Conservation (phyloP, 2,888 invertebrate genomes). For the Tenthredo distinguenda region DNA sequence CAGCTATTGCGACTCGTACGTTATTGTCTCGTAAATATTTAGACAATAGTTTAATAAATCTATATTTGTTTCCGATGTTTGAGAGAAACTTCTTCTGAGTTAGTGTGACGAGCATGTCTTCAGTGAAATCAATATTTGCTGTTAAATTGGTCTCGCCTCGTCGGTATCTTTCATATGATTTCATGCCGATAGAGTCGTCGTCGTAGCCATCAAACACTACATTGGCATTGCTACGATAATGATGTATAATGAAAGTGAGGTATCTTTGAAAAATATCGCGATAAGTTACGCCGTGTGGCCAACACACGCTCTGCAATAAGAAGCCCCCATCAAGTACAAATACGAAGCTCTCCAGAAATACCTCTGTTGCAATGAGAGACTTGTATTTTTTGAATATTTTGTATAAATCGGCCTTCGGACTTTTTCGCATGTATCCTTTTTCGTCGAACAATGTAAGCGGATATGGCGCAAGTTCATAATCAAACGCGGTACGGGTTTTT, state of each 20-base stretch:
- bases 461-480: slow-evolving; percentile 35
- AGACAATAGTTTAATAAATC: slow-evolving; percentile 57
- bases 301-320: slow-evolving; percentile 55
- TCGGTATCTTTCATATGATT: slow-evolving; percentile 60
- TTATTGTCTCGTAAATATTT: slow-evolving; percentile 53
- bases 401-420: slow-evolving; percentile 1
- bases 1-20: slow-evolving; percentile 54
- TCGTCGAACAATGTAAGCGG: slow-evolving; percentile 16
- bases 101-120: slow-evolving; percentile 55
- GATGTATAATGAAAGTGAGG: slow-evolving; percentile 17
- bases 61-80: slow-evolving; percentile 58
- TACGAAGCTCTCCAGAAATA: slow-evolving; percentile 19
- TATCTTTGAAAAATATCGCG: slow-evolving; percentile 54
- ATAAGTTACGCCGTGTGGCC: slow-evolving; percentile 56
- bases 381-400: slow-evolving; percentile 24
- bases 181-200: slow-evolving; percentile 56
- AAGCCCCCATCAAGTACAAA: slow-evolving; percentile 55
- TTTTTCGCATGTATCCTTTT: slow-evolving; percentile 41
- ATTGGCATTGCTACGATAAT: slow-evolving; percentile 47
- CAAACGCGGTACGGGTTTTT: background rate
- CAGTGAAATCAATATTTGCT: slow-evolving; percentile 58
- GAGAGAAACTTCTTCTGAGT: slow-evolving; percentile 60
- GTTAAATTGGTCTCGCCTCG: slow-evolving; percentile 55
- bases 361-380: background rate
- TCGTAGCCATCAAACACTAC: slow-evolving; percentile 62